phyloP scores from a whole-genome alignment of 1,140 invertebrate species.

The Camponotus pennsylvanicus region DNA sequence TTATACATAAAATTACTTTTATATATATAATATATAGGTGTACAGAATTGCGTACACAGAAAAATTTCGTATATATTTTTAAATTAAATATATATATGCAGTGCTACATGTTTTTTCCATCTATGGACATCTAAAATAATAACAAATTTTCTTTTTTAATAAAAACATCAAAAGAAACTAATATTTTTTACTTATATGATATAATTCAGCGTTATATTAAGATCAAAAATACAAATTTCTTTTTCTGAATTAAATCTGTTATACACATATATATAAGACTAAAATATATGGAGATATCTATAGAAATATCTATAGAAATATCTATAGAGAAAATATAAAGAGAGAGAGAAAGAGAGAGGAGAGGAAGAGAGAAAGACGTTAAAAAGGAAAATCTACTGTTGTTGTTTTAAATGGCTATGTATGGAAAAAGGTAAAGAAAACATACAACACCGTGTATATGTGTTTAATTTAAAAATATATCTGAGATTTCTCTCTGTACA shows the following conservation, averaged over 20 bases:
- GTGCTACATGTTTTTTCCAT: background rate
- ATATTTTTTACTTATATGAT: background rate
- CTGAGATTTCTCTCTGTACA: background rate
- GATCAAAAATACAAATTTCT: background rate
- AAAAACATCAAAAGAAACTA: background rate
- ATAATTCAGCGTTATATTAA: too few relatives aligned
- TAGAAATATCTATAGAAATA: background rate
- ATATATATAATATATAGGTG: background rate
- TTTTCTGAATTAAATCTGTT: too few relatives aligned
- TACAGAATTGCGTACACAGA: too few relatives aligned
- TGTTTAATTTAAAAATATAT: constrained; percentile 43
- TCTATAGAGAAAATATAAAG: background rate
- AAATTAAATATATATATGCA: background rate
- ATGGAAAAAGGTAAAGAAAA: background rate
- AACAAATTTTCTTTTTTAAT: background rate
- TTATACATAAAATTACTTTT: too few relatives aligned
- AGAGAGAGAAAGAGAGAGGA: too few relatives aligned
- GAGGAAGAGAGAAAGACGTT: background rate
- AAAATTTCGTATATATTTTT: constrained; percentile 13
- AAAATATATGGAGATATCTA: too few relatives aligned
- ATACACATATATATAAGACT: too few relatives aligned
- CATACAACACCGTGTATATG: background rate
- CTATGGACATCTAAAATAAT: background rate
- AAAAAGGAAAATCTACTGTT: background rate
- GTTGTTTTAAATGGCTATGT: background rate